Evolutionary conservation across 2,888 invertebrate genomes (phyloP).

Genomic region (Eupsilia transversa): DNA sequence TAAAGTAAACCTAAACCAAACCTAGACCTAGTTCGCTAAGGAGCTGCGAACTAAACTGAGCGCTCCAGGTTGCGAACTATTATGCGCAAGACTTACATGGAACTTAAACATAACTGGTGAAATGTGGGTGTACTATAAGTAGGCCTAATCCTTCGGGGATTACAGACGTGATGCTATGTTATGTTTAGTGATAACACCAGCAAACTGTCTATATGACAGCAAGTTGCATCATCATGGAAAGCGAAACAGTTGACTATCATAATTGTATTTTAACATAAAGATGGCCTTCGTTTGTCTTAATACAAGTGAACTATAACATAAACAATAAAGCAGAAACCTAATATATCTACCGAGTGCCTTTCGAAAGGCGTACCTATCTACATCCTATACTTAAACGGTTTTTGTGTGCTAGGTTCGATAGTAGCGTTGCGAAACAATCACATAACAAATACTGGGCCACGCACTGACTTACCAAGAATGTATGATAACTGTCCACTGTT

Average conservation of each 20-base stretch:
- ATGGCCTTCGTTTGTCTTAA: neutral
- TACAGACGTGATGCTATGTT: neutral
- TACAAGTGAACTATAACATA: conserved; percentile 17
- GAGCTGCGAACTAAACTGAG: neutral
- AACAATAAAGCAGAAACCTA: conserved; percentile 39
- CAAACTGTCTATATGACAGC: neutral
- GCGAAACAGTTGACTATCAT: neutral
- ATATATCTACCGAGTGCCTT: conserved; percentile 33
- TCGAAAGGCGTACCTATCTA: conserved; percentile 48
- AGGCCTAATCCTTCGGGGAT: neutral
- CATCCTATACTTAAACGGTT: conserved; percentile 53
- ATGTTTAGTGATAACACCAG: neutral
- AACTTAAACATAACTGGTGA: neutral
- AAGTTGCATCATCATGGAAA: neutral
- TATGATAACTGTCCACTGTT: conserved; percentile 53
- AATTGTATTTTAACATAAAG: conserved; percentile 1
- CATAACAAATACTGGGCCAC: conserved; percentile 55
- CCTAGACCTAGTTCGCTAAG: neutral
- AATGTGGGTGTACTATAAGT: neutral
- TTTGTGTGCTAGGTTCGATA: conserved; percentile 47
- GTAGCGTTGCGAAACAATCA: conserved; percentile 56
- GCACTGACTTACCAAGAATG: conserved; percentile 45
- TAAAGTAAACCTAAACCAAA: too few relatives aligned
- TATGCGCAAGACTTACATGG: neutral
- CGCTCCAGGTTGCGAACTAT: neutral